Base-by-base conservation (phyloP, 2,888 invertebrate genomes). In the Folsomia candida region DNA sequence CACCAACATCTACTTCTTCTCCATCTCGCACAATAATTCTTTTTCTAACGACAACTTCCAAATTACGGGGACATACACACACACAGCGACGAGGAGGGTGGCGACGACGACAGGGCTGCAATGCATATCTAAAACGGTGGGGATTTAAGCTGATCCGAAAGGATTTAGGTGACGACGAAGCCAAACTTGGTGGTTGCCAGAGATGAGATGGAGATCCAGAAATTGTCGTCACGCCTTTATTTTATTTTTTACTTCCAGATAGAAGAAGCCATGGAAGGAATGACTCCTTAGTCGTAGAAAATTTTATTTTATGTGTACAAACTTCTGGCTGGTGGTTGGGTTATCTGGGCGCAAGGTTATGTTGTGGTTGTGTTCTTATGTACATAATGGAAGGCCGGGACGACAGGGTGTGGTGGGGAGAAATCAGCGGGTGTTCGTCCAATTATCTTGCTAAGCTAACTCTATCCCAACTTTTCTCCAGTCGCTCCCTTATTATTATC, bases 401-500 rank as follows among this genome's bases (percentile, higher is more conserved):
- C 37, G 37, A 9, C 20, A 6, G 54, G 11, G 54, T 54, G 47
- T 54, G 54, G 54, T 54, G 54, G 54, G 63, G 63, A 51, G 51
- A 77, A 77, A 75, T 77, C 79, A 77, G 77, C 78, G 77, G 76
- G 79, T 75, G 74, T 78, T 79, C 79, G 76, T 79, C 79, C 79
- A 79, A 79, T 79, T 79, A 79, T 79, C 75, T 79, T 64, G 60
- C 75, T 70, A 70, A 75, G 60, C 75, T 70, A 70, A 75, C 73
- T 64, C 24, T 27, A 18, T 24, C 24, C 24, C 37, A 28, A 29
- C 64, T 64, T 37, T 64, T 47, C 29, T n/a, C n/a, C 64, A 24
- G 47, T 47, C 20, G 37, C 37, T 37, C 6, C 37, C 14, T 9
- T 37, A 37, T 37, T 37, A 37, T 37, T 28, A 61, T 61, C 61